These are phyloP conservation scores for Cotesia vestalis DNA, from an alignment of 1,140 invertebrate genomes.

Conservation along the genomic window DNA sequence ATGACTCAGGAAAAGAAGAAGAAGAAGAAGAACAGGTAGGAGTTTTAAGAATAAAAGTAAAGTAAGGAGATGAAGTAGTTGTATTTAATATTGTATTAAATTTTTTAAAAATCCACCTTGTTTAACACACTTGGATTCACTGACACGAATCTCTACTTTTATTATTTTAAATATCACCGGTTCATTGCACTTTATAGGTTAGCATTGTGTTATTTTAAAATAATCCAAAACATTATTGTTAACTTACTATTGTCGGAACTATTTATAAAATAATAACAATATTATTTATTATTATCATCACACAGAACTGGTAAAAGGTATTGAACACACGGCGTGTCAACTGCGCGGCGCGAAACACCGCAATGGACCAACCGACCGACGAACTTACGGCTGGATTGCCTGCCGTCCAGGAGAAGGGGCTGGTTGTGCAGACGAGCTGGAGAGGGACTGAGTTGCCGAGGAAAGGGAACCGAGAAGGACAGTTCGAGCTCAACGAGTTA, in stretches of 20 bases:
- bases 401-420: conserved; percentile 15
- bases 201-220: conserved; percentile 7
- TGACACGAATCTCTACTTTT: conserved; percentile 1
- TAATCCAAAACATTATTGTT: neutral
- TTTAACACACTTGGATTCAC: conserved; percentile 6
- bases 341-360: conserved; percentile 40
- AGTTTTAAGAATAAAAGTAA: too few relatives aligned
- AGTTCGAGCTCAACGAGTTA: neutral
- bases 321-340: conserved; percentile 30
- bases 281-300: conserved; percentile 8
- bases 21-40: neutral
- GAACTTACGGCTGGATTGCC: conserved; percentile 36
- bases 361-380: conserved; percentile 41
- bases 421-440: conserved; percentile 14
- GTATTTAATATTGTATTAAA: neutral
- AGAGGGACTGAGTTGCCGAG: neutral
- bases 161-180: neutral
- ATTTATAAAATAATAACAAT: neutral
- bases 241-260: too few relatives aligned
- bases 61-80: neutral
- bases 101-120: neutral
- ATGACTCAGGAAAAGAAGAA: neutral
- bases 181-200: conserved; percentile 17
- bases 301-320: conserved; percentile 6
- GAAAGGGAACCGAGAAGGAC: conserved; percentile 19